These are phyloP conservation scores for Hylia prasina DNA, from an alignment of 2,113 vertebrate species.

Conservation along the genomic window DNA sequence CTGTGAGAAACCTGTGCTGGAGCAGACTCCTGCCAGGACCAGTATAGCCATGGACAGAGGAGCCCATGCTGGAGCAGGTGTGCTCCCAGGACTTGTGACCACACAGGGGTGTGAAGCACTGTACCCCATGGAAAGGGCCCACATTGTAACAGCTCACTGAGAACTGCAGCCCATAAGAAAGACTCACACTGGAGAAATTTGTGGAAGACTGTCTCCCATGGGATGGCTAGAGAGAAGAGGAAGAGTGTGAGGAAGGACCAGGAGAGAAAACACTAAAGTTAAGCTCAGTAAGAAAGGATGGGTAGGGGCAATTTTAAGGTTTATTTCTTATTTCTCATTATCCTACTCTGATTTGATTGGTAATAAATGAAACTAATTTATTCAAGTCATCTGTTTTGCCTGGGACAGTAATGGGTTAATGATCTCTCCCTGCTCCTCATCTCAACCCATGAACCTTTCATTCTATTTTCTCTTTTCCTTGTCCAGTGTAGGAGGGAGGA, in stretches of 20 bases:
- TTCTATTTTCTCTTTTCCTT: neutral
- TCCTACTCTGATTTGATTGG: neutral
- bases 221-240: neutral
- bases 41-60: neutral
- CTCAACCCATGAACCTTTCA: neutral
- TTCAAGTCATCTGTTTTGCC: neutral
- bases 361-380: neutral
- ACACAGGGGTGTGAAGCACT: neutral
- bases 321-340: neutral
- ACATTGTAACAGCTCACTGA: neutral
- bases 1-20: rapidly evolving
- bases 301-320: neutral
- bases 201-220: neutral
- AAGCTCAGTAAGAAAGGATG: neutral
- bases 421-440: neutral
- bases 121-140: neutral
- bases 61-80: neutral
- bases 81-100: neutral
- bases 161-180: neutral
- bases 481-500: neutral
- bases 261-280: neutral
- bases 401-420: neutral
- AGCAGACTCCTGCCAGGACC: neutral
- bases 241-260: neutral
- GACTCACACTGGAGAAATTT: neutral